phyloP scores from a whole-genome alignment of 2,888 invertebrate species.

The Clitarchus hookeri region DNA sequence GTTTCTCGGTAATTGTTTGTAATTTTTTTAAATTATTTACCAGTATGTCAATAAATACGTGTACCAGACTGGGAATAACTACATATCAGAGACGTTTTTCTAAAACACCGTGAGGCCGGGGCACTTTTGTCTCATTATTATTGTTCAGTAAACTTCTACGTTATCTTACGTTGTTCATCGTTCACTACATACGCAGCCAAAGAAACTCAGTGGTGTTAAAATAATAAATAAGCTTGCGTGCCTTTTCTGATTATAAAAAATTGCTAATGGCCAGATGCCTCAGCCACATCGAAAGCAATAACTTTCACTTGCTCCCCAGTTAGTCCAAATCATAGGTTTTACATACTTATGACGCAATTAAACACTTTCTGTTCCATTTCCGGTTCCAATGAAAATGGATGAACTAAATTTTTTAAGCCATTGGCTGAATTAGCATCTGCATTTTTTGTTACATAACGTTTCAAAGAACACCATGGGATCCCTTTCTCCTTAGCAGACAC shows the following conservation, averaged over 20 bases:
- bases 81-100: too few relatives aligned
- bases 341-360: conserved; percentile 5
- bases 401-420: conserved; percentile 1
- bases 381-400: not conserved
- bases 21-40: too few relatives aligned
- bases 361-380: not conserved
- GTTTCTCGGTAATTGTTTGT: too few relatives aligned
- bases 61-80: too few relatives aligned
- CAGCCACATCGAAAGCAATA: conserved; percentile 18
- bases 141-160: too few relatives aligned
- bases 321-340: conserved; percentile 16
- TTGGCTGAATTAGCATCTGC: not conserved
- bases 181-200: too few relatives aligned
- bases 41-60: too few relatives aligned
- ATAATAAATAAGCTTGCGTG: not conserved
- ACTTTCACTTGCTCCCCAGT: conserved; percentile 18
- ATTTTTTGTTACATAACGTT: not conserved
- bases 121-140: too few relatives aligned
- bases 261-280: not conserved
- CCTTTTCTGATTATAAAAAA: conserved; percentile 10
- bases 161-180: too few relatives aligned
- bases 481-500: conserved; percentile 3
- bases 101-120: too few relatives aligned
- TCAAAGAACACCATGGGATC: not conserved
- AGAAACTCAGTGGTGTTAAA: too few relatives aligned